Evolutionary conservation across 2,113 vertebrate species (phyloP).

Genomic region (Pristiophorus japonicus): DNA sequence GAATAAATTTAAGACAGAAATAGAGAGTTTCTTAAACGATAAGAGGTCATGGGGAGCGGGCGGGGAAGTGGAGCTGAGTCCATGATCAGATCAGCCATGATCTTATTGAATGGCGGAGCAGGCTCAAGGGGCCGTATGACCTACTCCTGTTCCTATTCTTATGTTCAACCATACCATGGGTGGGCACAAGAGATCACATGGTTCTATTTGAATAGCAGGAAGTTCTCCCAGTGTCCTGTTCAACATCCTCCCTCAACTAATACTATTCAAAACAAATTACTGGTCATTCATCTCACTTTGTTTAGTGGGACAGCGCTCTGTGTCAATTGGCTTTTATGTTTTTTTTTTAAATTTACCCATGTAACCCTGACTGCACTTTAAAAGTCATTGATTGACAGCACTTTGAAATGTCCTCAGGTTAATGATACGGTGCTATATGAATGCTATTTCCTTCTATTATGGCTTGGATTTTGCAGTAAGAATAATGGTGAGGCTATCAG

Average conservation of each 20-base stretch:
- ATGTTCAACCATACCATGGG: not conserved
- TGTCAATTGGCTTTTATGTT: not conserved
- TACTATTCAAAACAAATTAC: not conserved
- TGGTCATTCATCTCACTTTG: not conserved
- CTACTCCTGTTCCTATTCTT: no score
- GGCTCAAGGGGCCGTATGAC: no score
- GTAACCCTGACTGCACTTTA: not conserved
- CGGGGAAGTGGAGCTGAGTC: no score
- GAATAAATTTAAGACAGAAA: no score
- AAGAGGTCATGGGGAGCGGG: no score
- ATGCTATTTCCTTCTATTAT: not conserved
- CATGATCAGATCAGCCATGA: no score
- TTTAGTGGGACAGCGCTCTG: not conserved
- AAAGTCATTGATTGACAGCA: not conserved
- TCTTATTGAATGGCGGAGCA: no score
- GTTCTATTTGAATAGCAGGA: not conserved
- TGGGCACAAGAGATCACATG: not conserved
- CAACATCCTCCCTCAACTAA: not conserved
- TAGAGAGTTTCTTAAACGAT: no score
- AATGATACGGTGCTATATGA: not conserved
- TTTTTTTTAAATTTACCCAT: not conserved
- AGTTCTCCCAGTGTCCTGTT: not conserved
- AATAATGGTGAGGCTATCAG: not conserved
- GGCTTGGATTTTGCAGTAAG: not conserved
- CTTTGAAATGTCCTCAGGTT: not conserved